A percentile compares a stretch with the other conserved stretches of the same genome.
phyloP scores from a whole-genome alignment of 2,888 invertebrate genomes.

The Drosophila infuscata region DNA sequence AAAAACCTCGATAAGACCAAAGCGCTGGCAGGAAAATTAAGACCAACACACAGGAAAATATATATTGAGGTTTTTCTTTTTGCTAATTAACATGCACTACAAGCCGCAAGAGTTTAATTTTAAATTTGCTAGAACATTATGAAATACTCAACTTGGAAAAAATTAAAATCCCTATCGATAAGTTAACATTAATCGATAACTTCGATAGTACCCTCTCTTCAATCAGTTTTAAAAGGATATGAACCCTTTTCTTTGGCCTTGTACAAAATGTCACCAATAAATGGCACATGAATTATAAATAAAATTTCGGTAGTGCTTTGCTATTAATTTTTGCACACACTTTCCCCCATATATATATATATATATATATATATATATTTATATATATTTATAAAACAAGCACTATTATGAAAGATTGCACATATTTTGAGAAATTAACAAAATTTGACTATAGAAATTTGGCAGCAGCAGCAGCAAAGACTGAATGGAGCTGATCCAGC shows the following conservation, averaged over 20 bases:
- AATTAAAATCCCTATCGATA: background rate
- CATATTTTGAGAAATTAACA: slow-evolving; percentile 47
- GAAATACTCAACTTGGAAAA: background rate
- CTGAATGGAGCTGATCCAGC: slow-evolving; percentile 49
- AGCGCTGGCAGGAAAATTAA: slow-evolving; percentile 34
- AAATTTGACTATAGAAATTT: slow-evolving; percentile 32
- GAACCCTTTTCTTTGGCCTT: background rate
- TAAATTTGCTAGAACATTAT: background rate
- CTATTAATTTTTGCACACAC: slow-evolving; percentile 24
- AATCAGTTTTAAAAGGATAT: background rate
- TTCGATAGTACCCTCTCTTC: background rate
- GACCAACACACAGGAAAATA: background rate
- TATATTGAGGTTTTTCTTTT: background rate
- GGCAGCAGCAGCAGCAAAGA: slow-evolving; percentile 16
- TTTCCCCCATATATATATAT: background rate
- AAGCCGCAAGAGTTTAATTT: background rate
- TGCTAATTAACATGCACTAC: background rate
- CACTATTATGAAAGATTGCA: slow-evolving; percentile 25
- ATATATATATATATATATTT: background rate
- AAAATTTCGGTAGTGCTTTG: slow-evolving; percentile 40
- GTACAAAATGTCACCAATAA: background rate
- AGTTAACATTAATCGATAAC: background rate
- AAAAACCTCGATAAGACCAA: slow-evolving; percentile 74
- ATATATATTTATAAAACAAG: slow-evolving; percentile 2
- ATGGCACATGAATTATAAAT: slow-evolving; percentile 21